Conservation (phyloP, 2,888 invertebrate genomes). For the Nemotelus nigrinus region DNA sequence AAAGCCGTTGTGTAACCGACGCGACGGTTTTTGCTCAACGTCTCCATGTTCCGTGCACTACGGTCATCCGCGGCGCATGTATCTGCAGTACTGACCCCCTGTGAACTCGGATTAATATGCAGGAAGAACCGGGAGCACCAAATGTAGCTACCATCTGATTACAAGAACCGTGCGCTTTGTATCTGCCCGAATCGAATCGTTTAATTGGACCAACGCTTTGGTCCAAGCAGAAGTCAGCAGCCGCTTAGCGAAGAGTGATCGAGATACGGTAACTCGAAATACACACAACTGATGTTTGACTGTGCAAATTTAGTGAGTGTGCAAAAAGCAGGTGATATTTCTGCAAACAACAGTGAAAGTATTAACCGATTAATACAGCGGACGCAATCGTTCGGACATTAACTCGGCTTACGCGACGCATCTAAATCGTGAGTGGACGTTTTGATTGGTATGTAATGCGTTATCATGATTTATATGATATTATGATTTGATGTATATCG, state of each 20-base stretch:
- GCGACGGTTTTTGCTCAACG: not conserved
- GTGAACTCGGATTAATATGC: no score
- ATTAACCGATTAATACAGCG: not conserved
- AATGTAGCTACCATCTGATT: not conserved
- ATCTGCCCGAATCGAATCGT: no score
- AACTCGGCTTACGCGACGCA: not conserved
- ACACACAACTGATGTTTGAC: not conserved
- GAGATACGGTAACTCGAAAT: not conserved
- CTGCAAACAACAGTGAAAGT: conserved; percentile 26
- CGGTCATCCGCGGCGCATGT: no score
- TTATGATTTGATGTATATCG: no score
- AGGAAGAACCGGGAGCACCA: not conserved
- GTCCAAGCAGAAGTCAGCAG: no score
- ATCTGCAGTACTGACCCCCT: no score
- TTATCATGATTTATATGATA: no score
- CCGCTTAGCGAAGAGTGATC: not conserved
- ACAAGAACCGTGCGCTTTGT: no score
- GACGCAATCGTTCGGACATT: not conserved
- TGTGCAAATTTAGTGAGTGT: conserved; percentile 17
- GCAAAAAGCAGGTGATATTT: conserved; percentile 27
- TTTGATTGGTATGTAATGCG: no score
- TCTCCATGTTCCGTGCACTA: no score
- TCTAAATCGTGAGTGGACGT: not conserved
- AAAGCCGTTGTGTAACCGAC: conserved; percentile 5
- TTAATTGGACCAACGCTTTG: no score